These are phyloP conservation scores for Chrysolina haemoptera DNA, from an alignment of 2,888 invertebrate genomes.

Conservation along the genomic window DNA sequence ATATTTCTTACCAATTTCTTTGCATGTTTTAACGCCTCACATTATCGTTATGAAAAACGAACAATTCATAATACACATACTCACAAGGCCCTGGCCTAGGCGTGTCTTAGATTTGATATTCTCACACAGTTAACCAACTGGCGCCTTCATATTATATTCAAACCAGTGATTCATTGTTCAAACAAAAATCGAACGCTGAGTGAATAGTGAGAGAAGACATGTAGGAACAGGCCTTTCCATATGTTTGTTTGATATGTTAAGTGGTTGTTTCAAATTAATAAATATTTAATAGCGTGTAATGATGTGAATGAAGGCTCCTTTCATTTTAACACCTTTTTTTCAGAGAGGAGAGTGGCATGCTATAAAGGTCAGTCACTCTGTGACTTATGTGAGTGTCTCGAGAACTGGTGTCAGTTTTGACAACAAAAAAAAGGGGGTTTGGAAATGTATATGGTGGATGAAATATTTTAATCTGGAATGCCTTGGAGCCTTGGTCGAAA, in stretches of 20 bases:
- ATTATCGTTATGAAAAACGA: background rate
- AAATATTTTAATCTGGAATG: background rate
- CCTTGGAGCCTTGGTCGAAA: no score
- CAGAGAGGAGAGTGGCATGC: background rate
- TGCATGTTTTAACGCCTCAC: no score
- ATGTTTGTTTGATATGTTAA: constrained; percentile 26
- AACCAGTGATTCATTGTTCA: constrained; percentile 1
- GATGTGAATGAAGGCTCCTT: constrained; percentile 2
- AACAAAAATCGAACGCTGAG: constrained; percentile 20
- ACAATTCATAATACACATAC: background rate
- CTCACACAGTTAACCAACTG: background rate
- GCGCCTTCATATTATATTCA: constrained; percentile 19
- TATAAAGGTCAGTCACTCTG: background rate
- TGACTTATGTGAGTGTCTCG: constrained; percentile 1
- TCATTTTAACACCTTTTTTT: constrained; percentile 18
- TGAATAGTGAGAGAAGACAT: constrained; percentile 21
- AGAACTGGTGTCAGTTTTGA: background rate
- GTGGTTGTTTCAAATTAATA: constrained; percentile 25
- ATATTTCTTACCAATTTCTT: no score
- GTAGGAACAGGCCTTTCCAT: constrained; percentile 7
- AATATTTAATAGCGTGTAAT: constrained; percentile 10
- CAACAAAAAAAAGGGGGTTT: background rate
- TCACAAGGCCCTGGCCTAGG: background rate
- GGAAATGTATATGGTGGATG: background rate
- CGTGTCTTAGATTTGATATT: constrained; percentile 18